Evolutionary conservation across 2,888 invertebrate genomes (phyloP).

Genomic region (Hypena proboscidalis): DNA sequence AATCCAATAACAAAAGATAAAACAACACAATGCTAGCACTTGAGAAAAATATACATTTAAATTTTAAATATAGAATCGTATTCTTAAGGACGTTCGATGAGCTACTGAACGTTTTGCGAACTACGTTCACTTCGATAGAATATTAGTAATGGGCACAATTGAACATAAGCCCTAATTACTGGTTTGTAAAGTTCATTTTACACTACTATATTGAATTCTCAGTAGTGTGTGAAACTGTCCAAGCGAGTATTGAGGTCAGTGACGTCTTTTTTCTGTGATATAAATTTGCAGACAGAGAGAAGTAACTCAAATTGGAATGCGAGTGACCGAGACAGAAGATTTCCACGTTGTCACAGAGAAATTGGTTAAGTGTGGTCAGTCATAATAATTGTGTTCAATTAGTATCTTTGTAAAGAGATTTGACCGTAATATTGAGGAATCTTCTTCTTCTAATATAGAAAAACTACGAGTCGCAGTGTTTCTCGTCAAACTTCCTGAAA

Average conservation of each 20-base stretch:
- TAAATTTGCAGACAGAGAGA: constrained; percentile 67
- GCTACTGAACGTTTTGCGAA: constrained; percentile 59
- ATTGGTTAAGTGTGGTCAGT: constrained; percentile 62
- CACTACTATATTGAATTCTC: background rate
- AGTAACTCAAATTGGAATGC: constrained; percentile 32
- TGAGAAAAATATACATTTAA: constrained; percentile 27
- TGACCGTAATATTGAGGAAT: constrained; percentile 5
- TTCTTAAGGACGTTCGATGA: constrained; percentile 44
- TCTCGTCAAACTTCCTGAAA: too few species aligned
- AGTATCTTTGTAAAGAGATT: constrained; percentile 15
- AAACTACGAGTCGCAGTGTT: too few species aligned
- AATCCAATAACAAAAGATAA: constrained; percentile 37
- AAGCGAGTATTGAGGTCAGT: constrained; percentile 75
- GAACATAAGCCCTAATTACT: constrained; percentile 27
- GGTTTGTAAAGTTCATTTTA: constrained; percentile 26
- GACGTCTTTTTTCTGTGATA: constrained; percentile 77
- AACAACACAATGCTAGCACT: constrained; percentile 35
- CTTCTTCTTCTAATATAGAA: too few species aligned
- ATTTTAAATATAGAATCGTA: constrained; percentile 31
- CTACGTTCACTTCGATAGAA: constrained; percentile 41
- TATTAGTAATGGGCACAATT: constrained; percentile 19
- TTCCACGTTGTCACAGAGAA: constrained; percentile 40
- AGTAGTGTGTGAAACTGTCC: constrained; percentile 36
- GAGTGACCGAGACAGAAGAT: constrained; percentile 44
- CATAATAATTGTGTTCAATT: constrained; percentile 42